Conservation (phyloP, 2,113 vertebrate genomes). For the Lepus timidus region DNA sequence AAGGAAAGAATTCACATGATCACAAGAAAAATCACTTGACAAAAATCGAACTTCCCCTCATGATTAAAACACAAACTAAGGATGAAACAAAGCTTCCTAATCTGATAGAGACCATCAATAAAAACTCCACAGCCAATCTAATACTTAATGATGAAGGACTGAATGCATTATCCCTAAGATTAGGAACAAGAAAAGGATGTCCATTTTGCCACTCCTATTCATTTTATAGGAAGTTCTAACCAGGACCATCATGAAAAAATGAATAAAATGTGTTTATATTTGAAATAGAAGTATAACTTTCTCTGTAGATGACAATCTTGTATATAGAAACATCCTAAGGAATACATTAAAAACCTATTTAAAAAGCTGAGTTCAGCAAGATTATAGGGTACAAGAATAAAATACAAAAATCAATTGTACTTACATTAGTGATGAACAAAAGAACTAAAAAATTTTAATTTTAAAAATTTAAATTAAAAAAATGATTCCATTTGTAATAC, state of each 20-base stretch:
- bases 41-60: background rate
- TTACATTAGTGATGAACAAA: background rate
- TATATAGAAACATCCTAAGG: background rate
- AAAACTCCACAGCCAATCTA: background rate
- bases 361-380: background rate
- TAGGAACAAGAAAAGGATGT: background rate
- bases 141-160: background rate
- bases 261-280: background rate
- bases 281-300: background rate
- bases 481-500: background rate
- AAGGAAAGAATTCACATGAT: background rate
- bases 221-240: background rate
- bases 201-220: background rate
- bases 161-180: background rate
- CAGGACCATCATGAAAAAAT: background rate
- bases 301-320: background rate
- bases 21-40: background rate
- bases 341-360: background rate
- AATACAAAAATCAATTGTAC: background rate
- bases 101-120: background rate
- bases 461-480: background rate
- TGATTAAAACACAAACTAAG: background rate
- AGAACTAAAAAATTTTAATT: no score
- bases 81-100: background rate
- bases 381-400: background rate